Percentiles rank a stretch among this genome's conserved stretches.
Evolutionary conservation across 2,888 invertebrate species (phyloP).

Genomic region (Pantelozetes paolii): DNA sequence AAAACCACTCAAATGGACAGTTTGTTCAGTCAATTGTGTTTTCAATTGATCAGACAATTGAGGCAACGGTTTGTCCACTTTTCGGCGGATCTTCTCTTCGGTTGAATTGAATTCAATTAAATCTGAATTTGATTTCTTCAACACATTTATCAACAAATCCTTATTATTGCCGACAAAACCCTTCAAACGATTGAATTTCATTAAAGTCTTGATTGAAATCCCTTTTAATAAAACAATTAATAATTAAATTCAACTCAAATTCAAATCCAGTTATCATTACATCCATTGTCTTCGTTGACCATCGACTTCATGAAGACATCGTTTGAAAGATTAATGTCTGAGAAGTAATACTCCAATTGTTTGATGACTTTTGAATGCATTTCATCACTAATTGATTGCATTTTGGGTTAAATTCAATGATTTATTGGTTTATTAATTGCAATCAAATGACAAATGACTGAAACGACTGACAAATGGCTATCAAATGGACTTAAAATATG

Average conservation of each 20-base stretch:
- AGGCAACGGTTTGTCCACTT: slow-evolving; percentile 69
- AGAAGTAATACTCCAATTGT: slow-evolving; percentile 65
- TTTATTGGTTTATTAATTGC: too few relatives aligned
- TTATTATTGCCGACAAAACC: slow-evolving; percentile 57
- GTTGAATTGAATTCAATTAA: slow-evolving; percentile 71
- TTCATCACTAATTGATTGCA: too few relatives aligned
- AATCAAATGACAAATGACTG: too few relatives aligned
- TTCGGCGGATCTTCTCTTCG: slow-evolving; percentile 67
- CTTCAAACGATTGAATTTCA: slow-evolving; percentile 20
- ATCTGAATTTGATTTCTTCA: slow-evolving; percentile 69
- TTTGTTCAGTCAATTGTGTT: slow-evolving; percentile 56
- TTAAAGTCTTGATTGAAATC: neutral
- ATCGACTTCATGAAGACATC: slow-evolving; percentile 88
- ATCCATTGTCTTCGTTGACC: slow-evolving; percentile 69
- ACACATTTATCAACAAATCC: slow-evolving; percentile 67
- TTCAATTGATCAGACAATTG: slow-evolving; percentile 76
- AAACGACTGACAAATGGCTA: too few relatives aligned
- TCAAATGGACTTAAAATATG: too few relatives aligned
- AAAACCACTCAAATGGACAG: slow-evolving; percentile 68
- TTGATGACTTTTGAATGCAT: neutral
- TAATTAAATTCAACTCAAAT: slow-evolving; percentile 48
- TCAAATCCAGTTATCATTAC: slow-evolving; percentile 50
- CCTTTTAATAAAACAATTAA: slow-evolving; percentile 36
- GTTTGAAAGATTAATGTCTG: slow-evolving; percentile 82
- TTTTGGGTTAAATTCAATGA: too few relatives aligned